A percentile compares a stretch with the other conserved stretches of the same genome.
Conservation (phyloP, 2,113 vertebrate genomes). For the Pan paniscus region DNA sequence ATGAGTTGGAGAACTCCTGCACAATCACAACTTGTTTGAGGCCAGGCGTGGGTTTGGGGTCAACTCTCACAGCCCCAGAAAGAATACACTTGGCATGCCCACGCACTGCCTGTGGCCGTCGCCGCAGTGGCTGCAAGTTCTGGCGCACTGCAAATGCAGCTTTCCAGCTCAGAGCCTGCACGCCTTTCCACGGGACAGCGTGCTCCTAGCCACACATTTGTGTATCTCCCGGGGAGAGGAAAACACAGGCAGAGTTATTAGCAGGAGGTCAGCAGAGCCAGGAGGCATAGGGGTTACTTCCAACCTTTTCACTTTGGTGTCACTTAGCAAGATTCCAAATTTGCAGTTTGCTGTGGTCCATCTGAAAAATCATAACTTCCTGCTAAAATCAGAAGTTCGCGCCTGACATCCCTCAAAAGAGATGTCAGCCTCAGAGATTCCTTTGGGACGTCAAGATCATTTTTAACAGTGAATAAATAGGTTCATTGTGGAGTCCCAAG, state of each 20-base stretch:
- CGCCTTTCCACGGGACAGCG: neutral
- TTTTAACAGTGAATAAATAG: neutral
- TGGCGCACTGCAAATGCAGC: accelerated
- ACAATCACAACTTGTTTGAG: neutral
- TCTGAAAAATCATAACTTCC: neutral
- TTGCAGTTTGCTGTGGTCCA: neutral
- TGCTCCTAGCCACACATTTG: accelerated
- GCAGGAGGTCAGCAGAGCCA: too few relatives aligned
- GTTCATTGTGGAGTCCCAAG: neutral
- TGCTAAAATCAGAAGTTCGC: neutral
- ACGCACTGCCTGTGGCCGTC: neutral
- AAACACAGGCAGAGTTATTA: neutral
- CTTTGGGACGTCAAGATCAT: neutral
- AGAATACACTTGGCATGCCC: neutral
- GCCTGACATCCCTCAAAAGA: neutral
- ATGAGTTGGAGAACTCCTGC: neutral
- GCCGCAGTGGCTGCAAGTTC: accelerated
- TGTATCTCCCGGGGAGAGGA: neutral
- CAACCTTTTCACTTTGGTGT: neutral
- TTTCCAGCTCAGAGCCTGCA: accelerated
- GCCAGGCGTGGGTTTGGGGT: neutral
- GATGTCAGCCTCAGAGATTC: neutral
- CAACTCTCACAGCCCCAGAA: neutral
- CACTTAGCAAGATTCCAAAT: neutral
- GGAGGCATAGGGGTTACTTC: accelerated